Evolutionary conservation across 2,113 vertebrate species (phyloP).

Genomic region (Salvelinus sp.): DNA sequence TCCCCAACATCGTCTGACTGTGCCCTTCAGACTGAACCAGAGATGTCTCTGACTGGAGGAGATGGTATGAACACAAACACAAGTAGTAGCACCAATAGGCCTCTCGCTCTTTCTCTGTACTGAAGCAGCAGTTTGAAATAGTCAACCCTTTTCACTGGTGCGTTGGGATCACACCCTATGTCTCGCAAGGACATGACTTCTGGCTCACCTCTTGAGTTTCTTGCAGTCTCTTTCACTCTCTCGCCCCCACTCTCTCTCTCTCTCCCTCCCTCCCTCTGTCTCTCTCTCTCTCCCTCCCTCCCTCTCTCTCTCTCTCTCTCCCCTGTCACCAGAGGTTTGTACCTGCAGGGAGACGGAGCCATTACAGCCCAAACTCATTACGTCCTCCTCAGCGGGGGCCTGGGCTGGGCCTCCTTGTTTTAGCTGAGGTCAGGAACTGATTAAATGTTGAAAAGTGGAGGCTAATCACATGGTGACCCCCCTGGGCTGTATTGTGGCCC

Average conservation of each 20-base stretch:
- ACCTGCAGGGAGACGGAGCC: conserved; percentile 41
- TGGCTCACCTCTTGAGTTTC: not conserved
- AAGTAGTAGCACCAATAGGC: too few relatives aligned
- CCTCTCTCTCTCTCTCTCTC: not conserved
- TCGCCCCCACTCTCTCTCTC: not conserved
- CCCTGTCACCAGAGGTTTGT: not conserved
- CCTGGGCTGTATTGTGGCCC: conserved; percentile 49
- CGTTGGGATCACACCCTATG: not conserved
- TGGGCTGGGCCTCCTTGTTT: conserved; percentile 10
- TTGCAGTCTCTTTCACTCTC: not conserved
- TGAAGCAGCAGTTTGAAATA: not conserved
- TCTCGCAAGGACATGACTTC: not conserved
- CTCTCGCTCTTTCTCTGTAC: not conserved
- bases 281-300: not conserved
- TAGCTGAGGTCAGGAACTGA: conserved; percentile 55
- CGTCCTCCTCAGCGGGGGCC: conserved; percentile 32
- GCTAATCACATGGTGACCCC: conserved; percentile 71
- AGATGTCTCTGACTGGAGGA: too few relatives aligned
- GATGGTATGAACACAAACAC: too few relatives aligned
- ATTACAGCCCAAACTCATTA: conserved; percentile 61
- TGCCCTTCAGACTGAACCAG: not conserved
- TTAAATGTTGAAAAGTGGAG: conserved; percentile 62
- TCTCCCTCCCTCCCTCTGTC: not conserved
- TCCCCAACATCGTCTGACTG: not conserved
- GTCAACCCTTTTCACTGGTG: not conserved